A percentile compares a stretch with the other conserved stretches of the same genome.
These are phyloP conservation scores for Xerus inauris DNA, from an alignment of 2,113 vertebrate species.

Conservation along the genomic window DNA sequence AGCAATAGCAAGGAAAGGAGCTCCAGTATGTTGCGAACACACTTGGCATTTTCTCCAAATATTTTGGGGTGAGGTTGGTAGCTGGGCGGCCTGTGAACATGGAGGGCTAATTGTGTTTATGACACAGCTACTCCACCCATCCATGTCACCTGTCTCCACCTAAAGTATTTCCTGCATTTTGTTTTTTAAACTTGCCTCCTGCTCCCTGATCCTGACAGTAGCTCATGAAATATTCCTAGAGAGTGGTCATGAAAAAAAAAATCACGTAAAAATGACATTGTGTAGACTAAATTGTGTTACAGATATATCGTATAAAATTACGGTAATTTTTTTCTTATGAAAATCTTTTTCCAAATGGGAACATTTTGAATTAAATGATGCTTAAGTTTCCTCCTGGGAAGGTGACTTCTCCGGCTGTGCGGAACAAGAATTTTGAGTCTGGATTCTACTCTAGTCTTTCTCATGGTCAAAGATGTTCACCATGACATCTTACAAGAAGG, in stretches of 20 bases:
- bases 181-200: not conserved
- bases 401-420: not conserved
- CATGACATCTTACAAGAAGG: not conserved
- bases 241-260: not conserved
- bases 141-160: accelerated
- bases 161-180: not conserved
- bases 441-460: not conserved
- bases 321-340: not conserved
- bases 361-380: not conserved
- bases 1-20: not conserved
- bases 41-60: not conserved
- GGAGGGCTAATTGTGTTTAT: too few relatives aligned
- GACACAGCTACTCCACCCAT: accelerated
- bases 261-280: too few relatives aligned
- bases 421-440: too few relatives aligned
- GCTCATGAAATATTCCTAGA: not conserved
- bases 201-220: not conserved
- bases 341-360: not conserved
- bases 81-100: not conserved
- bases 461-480: not conserved
- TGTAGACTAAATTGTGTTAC: not conserved
- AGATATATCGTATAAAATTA: not conserved
- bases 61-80: not conserved
- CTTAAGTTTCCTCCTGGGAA: not conserved
- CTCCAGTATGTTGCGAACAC: too few relatives aligned